phyloP scores from a whole-genome alignment of 2,888 invertebrate species.

The Candidula unifasciata region DNA sequence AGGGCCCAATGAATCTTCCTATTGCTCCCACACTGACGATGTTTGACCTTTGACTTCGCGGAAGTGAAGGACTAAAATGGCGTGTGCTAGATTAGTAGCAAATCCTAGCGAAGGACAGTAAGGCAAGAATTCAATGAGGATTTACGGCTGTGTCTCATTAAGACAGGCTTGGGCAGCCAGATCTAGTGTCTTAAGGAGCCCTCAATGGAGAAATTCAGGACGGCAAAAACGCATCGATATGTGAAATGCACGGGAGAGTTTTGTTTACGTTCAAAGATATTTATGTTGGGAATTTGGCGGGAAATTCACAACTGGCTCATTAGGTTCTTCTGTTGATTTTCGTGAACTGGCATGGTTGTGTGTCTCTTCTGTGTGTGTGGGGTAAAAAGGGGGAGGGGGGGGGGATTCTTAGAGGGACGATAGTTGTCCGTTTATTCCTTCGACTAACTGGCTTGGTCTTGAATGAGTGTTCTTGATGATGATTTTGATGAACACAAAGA shows the following conservation, averaged over 20 bases:
- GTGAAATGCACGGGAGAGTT: background rate
- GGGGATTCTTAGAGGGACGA: too few species aligned
- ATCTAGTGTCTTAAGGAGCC: background rate
- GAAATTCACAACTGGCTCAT: background rate
- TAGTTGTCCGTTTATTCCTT: too few species aligned
- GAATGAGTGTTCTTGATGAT: too few species aligned
- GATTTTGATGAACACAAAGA: too few species aligned
- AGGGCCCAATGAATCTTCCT: slow-evolving; percentile 26
- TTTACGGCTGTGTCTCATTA: slow-evolving; percentile 38
- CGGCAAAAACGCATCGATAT: background rate
- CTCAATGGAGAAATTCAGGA: background rate
- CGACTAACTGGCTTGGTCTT: too few species aligned
- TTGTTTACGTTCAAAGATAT: background rate
- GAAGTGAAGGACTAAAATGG: slow-evolving; percentile 36
- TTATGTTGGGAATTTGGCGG: background rate
- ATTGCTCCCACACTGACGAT: slow-evolving; percentile 11
- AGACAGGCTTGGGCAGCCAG: background rate
- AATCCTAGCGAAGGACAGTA: slow-evolving; percentile 28
- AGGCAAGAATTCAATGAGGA: slow-evolving; percentile 40
- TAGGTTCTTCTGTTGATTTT: background rate
- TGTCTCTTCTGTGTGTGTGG: too few species aligned
- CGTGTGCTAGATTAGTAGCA: slow-evolving; percentile 36
- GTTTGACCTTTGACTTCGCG: slow-evolving; percentile 38
- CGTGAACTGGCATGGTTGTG: too few species aligned
- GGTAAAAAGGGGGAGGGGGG: too few species aligned